phyloP scores from a whole-genome alignment of 2,113 vertebrate genomes.

The Pipra filicauda region DNA sequence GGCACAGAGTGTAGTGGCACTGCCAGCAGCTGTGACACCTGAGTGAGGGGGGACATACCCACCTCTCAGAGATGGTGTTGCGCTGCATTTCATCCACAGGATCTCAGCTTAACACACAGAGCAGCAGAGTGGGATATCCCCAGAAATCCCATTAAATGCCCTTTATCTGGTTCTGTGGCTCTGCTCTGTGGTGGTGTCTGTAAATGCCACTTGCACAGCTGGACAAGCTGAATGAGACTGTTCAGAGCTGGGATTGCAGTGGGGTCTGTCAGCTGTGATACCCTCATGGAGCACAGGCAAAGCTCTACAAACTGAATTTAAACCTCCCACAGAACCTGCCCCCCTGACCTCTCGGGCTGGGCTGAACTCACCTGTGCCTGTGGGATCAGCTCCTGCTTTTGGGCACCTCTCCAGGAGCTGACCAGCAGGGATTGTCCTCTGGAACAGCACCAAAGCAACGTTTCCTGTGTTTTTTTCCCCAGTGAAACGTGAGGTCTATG shows the following conservation, averaged over 20 bases:
- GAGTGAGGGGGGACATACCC: not conserved
- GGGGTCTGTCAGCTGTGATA: not conserved
- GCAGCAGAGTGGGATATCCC: too few relatives aligned
- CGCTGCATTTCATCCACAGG: rapidly evolving
- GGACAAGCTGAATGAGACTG: not conserved
- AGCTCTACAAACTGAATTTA: rapidly evolving
- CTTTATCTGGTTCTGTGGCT: not conserved
- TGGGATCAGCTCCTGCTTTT: not conserved
- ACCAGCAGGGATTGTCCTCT: not conserved
- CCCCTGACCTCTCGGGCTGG: not conserved
- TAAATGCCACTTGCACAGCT: not conserved
- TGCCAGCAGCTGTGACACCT: not conserved
- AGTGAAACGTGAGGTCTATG: conserved; percentile 97
- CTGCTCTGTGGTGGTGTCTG: not conserved
- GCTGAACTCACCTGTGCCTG: not conserved
- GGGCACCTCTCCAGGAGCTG: not conserved
- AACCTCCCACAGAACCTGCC: not conserved
- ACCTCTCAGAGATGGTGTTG: rapidly evolving
- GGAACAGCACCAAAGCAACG: not conserved
- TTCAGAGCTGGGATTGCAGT: not conserved
- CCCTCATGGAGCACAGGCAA: not conserved
- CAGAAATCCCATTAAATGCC: not conserved
- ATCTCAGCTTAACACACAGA: not conserved
- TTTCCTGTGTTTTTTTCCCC: not conserved
- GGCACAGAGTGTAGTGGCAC: not conserved